phyloP scores from a whole-genome alignment of 2,888 invertebrate genomes.

The Podabrus alpinus region DNA sequence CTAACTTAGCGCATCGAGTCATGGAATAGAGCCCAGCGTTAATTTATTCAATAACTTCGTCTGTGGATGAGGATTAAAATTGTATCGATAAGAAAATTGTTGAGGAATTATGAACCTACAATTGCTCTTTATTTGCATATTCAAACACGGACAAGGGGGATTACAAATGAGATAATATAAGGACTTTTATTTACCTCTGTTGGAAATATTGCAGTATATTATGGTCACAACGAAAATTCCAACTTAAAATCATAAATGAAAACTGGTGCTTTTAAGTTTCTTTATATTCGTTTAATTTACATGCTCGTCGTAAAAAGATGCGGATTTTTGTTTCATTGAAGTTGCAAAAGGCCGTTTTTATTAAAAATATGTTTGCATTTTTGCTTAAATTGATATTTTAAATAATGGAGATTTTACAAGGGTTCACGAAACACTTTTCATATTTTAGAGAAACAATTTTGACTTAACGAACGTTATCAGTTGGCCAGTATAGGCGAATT shows the following conservation, averaged over 20 bases:
- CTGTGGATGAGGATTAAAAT: neutral
- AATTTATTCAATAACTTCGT: neutral
- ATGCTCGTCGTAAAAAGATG: neutral
- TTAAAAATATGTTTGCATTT: neutral
- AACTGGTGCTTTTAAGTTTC: neutral
- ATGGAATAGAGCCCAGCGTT: too few species aligned
- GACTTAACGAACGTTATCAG: too few species aligned
- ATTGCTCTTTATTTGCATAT: conserved; percentile 1
- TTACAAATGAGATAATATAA: conserved; percentile 1
- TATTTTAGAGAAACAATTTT: neutral
- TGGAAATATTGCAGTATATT: neutral
- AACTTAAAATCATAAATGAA: neutral
- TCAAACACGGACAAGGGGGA: conserved; percentile 1
- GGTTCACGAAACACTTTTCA: neutral
- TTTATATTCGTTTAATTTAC: neutral
- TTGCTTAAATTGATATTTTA: neutral
- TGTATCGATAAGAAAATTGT: neutral
- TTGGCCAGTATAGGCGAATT: neutral
- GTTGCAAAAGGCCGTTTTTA: neutral
- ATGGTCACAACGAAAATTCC: neutral
- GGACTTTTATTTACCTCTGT: neutral
- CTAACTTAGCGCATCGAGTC: neutral
- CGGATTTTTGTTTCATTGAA: neutral
- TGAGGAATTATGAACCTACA: neutral
- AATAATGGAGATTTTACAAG: neutral